Evolutionary conservation across 2,888 invertebrate species (phyloP).

Genomic region (Pterobdella sp.): DNA sequence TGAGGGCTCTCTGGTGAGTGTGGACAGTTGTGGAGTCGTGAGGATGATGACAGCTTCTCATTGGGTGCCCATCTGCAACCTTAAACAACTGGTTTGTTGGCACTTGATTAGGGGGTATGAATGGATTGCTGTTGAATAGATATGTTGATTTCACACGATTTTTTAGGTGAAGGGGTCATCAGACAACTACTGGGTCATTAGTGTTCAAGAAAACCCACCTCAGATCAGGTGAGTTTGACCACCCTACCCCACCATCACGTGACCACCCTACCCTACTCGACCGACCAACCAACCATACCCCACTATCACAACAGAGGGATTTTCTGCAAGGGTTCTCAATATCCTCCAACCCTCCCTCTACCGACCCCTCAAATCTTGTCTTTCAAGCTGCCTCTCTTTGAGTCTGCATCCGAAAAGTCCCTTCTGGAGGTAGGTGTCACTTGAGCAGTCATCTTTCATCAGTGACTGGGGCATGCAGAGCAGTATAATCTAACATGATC

Average conservation of each 20-base stretch:
- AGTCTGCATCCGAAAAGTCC: slow-evolving; percentile 69
- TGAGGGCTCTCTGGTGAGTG: slow-evolving; percentile 67
- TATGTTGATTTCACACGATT: background rate
- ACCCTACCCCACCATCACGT: background rate
- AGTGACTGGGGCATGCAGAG: too few species aligned
- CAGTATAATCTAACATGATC: too few species aligned
- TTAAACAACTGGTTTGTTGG: slow-evolving; percentile 61
- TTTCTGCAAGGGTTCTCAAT: slow-evolving; percentile 76
- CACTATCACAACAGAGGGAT: slow-evolving; percentile 59
- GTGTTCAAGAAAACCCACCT: slow-evolving; percentile 70
- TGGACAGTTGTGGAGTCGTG: slow-evolving; percentile 70
- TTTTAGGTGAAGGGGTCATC: slow-evolving; percentile 58
- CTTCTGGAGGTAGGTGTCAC: slow-evolving; percentile 62
- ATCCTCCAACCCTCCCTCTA: slow-evolving; percentile 76
- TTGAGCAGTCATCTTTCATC: background rate
- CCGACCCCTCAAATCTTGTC: slow-evolving; percentile 72
- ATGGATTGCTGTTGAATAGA: slow-evolving; percentile 2
- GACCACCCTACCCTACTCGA: background rate
- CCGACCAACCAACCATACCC: background rate
- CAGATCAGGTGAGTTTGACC: slow-evolving; percentile 56
- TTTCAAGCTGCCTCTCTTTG: slow-evolving; percentile 67
- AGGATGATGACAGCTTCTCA: slow-evolving; percentile 65
- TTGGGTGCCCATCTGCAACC: slow-evolving; percentile 76
- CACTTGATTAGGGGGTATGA: background rate
- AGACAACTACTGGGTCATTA: slow-evolving; percentile 68